Base-by-base conservation (phyloP, 2,888 invertebrate genomes). In the Melipona bicolor region DNA sequence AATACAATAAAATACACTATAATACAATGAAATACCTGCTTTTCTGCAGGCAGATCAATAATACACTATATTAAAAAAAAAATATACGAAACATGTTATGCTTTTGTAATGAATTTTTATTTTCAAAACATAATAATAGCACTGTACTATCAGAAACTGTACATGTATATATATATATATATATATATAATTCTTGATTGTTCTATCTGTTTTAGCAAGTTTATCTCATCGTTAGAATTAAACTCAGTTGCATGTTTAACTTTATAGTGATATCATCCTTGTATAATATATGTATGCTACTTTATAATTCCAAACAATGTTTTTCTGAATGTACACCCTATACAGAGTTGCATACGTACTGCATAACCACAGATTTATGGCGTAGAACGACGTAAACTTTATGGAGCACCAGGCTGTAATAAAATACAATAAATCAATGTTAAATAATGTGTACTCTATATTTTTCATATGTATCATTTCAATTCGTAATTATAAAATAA, bases 81-180 rank as follows among this genome's bases (percentile, higher is more conserved):
- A 36, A 43, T 43, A 2, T n/a, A 4, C 5, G 0, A 15, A 56
- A 15, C 15, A 56, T 56, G 13, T 4, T n/a, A 13, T 15, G n/a
- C 15, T 59, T 5, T 5, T 43, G 43, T 43, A 43, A 0, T 43
- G 43, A 43, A 43, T 43, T 15, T 56, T 56, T 4, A 2, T 4
- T 13, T 56, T n/a, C 0, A n/a, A n/a, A n/a, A n/a, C 11, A 13
- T 13, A 11, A 4, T 0, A n/a, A 56, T n/a, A 13, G 0, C 2
- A 4, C n/a, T n/a, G 11, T 3, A 56, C 4, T 11, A 56, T 56
- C 13, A 13, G 56, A 56, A 56, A 13, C 13, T 56, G n/a, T 56
- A n/a, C 6, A 17, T 5, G 15, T 6, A 15, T 3, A 13, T 17
- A 24, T 0, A 2, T n/a, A n/a, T n/a, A 2, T 15, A n/a, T 56